Evolutionary conservation across 2,113 vertebrate genomes (phyloP).

Genomic region (Progne subis): DNA sequence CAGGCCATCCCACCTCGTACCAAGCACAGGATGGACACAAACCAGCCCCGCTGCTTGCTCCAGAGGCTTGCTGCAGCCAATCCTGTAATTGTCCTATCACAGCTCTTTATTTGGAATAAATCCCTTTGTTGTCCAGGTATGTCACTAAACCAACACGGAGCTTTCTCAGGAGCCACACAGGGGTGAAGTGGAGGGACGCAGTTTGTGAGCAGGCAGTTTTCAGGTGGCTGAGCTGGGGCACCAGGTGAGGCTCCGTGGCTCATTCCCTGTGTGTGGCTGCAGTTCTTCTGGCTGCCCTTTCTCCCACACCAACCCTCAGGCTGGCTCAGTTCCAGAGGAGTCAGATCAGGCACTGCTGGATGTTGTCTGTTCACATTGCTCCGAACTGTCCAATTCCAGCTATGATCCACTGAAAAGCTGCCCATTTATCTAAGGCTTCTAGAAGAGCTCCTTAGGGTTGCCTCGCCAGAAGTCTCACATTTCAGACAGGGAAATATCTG

Average conservation of each 20-base stretch:
- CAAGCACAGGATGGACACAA: background rate
- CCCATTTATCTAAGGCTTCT: background rate
- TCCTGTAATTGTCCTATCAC: background rate
- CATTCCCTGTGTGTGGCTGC: background rate
- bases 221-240: background rate
- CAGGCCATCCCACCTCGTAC: background rate
- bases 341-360: background rate
- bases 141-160: background rate
- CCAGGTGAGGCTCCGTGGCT: background rate
- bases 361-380: too few relatives aligned
- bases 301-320: background rate
- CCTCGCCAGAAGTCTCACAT: background rate
- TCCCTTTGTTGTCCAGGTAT: background rate
- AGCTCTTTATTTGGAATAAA: background rate
- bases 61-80: background rate
- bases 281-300: background rate
- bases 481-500: background rate
- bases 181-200: background rate
- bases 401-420: background rate
- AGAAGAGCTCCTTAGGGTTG: background rate
- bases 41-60: background rate
- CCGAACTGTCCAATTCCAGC: background rate
- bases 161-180: background rate
- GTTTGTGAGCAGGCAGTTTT: background rate
- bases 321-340: background rate